A percentile compares a stretch with the other conserved stretches of the same genome.
Conservation (phyloP, 2,113 vertebrate genomes). For the Edolisoma coerulescens region DNA sequence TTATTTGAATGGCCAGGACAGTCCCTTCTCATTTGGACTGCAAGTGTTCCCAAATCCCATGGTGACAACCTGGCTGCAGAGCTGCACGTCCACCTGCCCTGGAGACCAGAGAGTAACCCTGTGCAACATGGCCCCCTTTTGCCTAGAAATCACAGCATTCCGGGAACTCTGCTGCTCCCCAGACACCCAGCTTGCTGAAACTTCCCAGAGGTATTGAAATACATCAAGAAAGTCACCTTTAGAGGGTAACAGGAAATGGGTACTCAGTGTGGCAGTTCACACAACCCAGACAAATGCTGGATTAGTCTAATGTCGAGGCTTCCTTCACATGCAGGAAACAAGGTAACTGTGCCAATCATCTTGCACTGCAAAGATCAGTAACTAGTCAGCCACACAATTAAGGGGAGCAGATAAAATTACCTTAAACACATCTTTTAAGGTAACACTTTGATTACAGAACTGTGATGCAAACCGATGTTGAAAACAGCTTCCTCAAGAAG, state of each 20-base stretch:
- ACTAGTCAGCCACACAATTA: not conserved
- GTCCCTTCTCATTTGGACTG: not conserved
- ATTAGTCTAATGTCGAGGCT: not conserved
- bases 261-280: not conserved
- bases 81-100: rapidly evolving
- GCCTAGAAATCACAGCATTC: not conserved
- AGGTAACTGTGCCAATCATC: not conserved
- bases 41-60: rapidly evolving
- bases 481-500: not conserved
- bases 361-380: not conserved
- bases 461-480: not conserved
- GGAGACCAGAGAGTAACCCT: not conserved
- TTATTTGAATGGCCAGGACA: not conserved
- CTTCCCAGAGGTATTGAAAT: not conserved
- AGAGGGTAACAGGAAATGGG: not conserved
- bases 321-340: not conserved
- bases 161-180: not conserved
- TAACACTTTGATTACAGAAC: not conserved
- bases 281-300: not conserved
- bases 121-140: rapidly evolving
- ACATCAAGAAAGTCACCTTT: not conserved
- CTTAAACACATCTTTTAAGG: not conserved
- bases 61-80: not conserved
- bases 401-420: not conserved
- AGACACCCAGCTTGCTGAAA: not conserved